Base-by-base conservation (phyloP, 1,140 invertebrate species). In the Anastrepha ludens region DNA sequence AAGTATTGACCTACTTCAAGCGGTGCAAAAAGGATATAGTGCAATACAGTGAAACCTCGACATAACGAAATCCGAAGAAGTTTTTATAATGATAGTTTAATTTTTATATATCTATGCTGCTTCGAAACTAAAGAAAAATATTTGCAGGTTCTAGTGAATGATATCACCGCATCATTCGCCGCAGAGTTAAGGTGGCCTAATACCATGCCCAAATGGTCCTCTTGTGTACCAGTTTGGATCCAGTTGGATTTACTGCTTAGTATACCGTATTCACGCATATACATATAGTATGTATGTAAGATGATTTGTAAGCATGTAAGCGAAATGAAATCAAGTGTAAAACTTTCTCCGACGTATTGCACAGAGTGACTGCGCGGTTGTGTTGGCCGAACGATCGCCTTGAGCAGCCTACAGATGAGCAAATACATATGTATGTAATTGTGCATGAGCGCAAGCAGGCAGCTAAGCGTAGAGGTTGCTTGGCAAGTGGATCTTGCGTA, bases 401-500 rank as follows among this genome's bases (percentile, higher is more conserved):
- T 13, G 20, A 29, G 20, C 41, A 81, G 44, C 74, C 5, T 81
- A n/a, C 47, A n/a, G 74, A 81, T 55, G 74, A 81, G 47, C 50
- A 81, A 55, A 44, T 29, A 29, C 29, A 29, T 29, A 29, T 29
- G 29, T 29, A 29, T 29, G 29, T 9, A 55, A 81, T 20, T 81
- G 74, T 81, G 47, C 74, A 47, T 55, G 9, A 81, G 74, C 17
- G n/a, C 11, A 3, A n/a, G 67, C 67, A 2, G 4, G 20, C 29
- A 29, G 29, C 29, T 65, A 65, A 5, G 20, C 29, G 11, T 11
- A n/a, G 60, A 29, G 13, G 65, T 47, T 74, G 70, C 9, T 74
- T 13, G 9, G 74, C 47, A n/a, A 81, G 74, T 81, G 44, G 47
- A 17, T 81, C 74, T 81, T 81, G 74, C 74, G 55, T 81, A 81